These are phyloP conservation scores for Saiga tatarica DNA, from an alignment of 2,113 vertebrate species.

Conservation along the genomic window DNA sequence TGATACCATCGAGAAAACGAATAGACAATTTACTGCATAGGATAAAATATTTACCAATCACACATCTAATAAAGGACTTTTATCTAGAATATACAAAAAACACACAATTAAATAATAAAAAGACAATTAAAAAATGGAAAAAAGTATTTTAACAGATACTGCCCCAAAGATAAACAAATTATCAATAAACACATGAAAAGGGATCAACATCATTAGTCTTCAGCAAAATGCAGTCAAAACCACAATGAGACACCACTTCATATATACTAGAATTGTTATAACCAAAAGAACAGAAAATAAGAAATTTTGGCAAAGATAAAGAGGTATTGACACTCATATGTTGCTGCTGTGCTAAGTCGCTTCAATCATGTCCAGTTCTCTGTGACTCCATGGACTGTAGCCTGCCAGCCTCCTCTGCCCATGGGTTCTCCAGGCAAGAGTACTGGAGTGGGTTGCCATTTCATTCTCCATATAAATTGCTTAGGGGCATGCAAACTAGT, in stretches of 20 bases:
- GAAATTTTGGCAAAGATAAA: neutral
- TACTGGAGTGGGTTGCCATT: neutral
- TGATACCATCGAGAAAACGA: neutral
- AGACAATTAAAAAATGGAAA: neutral
- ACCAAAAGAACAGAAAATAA: neutral
- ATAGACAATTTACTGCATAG: neutral
- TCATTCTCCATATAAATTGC: neutral
- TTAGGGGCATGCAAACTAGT: neutral
- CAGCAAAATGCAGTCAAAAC: neutral
- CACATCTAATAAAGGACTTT: neutral
- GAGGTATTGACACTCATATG: neutral
- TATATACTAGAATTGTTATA: neutral
- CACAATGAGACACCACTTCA: neutral
- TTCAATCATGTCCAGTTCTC: neutral
- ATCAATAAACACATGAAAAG: neutral
- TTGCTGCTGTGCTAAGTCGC: neutral
- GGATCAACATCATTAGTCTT: neutral
- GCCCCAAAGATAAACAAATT: neutral
- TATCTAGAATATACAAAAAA: neutral
- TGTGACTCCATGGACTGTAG: neutral
- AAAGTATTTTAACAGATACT: neutral
- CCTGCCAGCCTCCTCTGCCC: neutral
- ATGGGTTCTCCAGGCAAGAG: neutral
- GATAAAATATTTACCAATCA: neutral
- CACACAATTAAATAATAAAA: neutral